Base-by-base conservation (phyloP, 2,113 vertebrate species). In the Psammodynastes pulverulentus region DNA sequence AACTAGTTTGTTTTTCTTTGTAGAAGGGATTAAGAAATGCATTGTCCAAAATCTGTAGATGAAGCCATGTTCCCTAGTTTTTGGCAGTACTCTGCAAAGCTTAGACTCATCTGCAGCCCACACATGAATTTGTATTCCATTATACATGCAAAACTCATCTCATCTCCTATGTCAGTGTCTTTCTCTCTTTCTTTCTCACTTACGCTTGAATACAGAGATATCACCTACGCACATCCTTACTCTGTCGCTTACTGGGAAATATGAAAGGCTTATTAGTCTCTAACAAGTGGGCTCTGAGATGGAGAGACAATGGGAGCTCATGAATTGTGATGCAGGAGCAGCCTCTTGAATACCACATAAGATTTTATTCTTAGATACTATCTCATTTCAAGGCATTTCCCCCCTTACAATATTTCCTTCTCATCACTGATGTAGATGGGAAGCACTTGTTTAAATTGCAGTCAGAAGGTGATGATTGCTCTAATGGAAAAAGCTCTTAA, bases 401-500 rank as follows among this genome's bases (percentile, higher is more conserved):
- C n/a, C 43, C 94, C 93, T 94, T 93, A 84, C 90, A 94, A 26
- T 45, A 72, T 94, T 95, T 96, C 88, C 89, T 94, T 96, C 94
- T 94, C 92, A 95, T 79, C 46, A 92, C 91, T 92, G 34, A 90
- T 95, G 93, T 48, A 85, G 89, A 53, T 90, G 91, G 90, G 94
- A 94, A 95, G 91, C 94, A 54, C 52, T 95, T 87, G 86, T 93
- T 90, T 94, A 96, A 96, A 95, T 95, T 95, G 67, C 93, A 96
- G 94, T 79, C 93, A 95, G 85, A 95, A 79, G 23, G 90, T 91
- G 92, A 94, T 94, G 94, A 96, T 92, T 94, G 84, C 89, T 95
- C 93, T 95, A 96, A 94, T 95, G 90, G 93, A 94, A 95, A 95
- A 94, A 93, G 93, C 90, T 95, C 90, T 93, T 96, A 95, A 96